phyloP scores from a whole-genome alignment of 1,140 invertebrate species.

The Paraescarpia echinospica region DNA sequence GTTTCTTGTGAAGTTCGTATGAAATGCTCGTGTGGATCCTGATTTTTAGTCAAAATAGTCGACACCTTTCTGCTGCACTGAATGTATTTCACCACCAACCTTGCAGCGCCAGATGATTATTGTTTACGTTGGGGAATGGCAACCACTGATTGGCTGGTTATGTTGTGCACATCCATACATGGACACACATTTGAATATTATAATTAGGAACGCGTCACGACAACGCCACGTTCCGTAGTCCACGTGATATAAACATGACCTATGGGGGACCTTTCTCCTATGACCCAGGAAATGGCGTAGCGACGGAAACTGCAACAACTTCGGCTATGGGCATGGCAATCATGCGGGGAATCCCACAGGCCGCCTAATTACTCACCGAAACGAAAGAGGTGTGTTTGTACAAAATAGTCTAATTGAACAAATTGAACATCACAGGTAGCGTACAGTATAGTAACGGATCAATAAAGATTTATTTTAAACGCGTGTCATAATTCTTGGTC shows the following conservation, averaged over 20 bases:
- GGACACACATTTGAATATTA: neutral
- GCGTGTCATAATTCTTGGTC: too few relatives aligned
- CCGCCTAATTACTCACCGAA: neutral
- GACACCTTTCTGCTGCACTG: neutral
- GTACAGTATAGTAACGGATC: neutral
- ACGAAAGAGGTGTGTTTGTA: neutral
- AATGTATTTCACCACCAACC: slow-evolving; percentile 5
- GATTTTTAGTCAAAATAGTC: neutral
- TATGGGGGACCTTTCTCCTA: neutral
- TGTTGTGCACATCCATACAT: neutral
- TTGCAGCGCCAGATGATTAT: neutral
- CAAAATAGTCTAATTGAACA: neutral
- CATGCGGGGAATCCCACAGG: neutral
- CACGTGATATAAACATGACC: slow-evolving; percentile 5
- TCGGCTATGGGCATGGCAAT: neutral
- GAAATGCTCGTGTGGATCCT: neutral
- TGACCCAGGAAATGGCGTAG: neutral
- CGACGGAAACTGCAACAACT: neutral
- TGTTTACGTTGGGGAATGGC: neutral
- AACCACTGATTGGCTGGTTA: neutral
- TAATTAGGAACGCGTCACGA: slow-evolving; percentile 4
- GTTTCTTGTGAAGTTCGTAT: neutral
- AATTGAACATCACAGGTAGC: neutral
- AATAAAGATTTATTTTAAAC: neutral
- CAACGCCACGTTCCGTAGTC: neutral